Base-by-base conservation (phyloP, 2,888 invertebrate genomes). In the Mythimna ferrago region DNA sequence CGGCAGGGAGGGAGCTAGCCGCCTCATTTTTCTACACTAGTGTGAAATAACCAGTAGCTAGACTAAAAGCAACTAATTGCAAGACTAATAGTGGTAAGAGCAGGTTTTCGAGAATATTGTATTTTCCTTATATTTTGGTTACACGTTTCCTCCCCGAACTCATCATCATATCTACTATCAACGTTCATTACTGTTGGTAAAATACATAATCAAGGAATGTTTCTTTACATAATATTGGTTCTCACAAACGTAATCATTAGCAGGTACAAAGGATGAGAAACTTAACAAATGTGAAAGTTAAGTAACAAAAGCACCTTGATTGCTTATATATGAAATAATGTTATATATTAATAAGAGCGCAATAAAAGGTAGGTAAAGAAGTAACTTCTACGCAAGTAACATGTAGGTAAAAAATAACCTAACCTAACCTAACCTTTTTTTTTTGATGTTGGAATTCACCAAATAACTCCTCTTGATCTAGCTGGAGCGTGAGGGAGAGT, bases 261-360 rank as follows among this genome's bases (percentile, higher is more conserved):
- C 41, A 62, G n/a, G 6, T 44, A 65, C 26, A 65, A 60, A 64
- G 5, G 65, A 53, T 51, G n/a, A 48, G 16, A 26, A 61, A 38
- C 38, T 38, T 53, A 58, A 21, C 58, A 32, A 26, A 35, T 63
- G 16, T n/a, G 57, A 71, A n/a, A 57, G 1, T 32, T 4, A 58
- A 21, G 32, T 51, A 62, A 78, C 78, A 57, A 61, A 66, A 66
- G n/a, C 14, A 44, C 5, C 44, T 21, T 63, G 57, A 78, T 72
- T 77, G 26, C 66, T 58, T 26, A 9, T 3, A 71, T 54, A 63
- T 48, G n/a, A 48, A 63, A 77, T 44, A 44, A 38, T 38, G 21
- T 38, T 48, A n/a, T 56, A 48, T 41, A 38, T 38, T 66, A 54
- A 16, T 65, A 32, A 35, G n/a, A 9, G 32, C 14, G 10, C n/a